phyloP scores from a whole-genome alignment of 2,113 vertebrate genomes.

The Numenius arquata region DNA sequence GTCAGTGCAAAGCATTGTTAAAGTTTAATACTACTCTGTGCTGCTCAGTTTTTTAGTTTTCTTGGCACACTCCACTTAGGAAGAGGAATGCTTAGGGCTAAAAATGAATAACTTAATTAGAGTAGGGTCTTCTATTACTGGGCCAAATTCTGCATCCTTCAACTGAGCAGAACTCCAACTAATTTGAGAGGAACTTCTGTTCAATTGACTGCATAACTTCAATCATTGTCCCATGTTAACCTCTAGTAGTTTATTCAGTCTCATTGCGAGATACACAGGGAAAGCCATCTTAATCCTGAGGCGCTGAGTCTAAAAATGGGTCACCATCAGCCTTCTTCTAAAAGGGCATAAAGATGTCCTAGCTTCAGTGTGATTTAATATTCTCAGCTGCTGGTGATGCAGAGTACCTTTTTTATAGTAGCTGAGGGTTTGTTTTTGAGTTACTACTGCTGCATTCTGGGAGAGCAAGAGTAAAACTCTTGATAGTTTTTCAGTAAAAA shows the following conservation, averaged over 20 bases:
- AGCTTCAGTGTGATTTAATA: background rate
- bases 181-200: slow-evolving; percentile 20
- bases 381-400: background rate
- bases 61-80: slow-evolving; percentile 1
- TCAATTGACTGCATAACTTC: slow-evolving; percentile 2
- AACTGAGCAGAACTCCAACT: slow-evolving; percentile 10
- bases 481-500: background rate
- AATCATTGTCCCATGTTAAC: slow-evolving; percentile 16
- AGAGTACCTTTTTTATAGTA: background rate
- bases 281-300: slow-evolving; percentile 3
- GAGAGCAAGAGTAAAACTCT: background rate
- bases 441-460: background rate
- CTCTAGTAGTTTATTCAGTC: background rate
- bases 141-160: slow-evolving; percentile 14
- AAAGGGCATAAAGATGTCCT: background rate
- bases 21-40: slow-evolving; percentile 14
- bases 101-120: slow-evolving; percentile 41
- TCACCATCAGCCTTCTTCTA: background rate
- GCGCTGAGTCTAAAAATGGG: background rate
- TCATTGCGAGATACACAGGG: background rate
- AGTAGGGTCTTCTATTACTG: background rate
- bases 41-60: background rate
- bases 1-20: slow-evolving; percentile 35
- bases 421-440: background rate
- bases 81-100: slow-evolving; percentile 20